A percentile compares a stretch with the other conserved stretches of the same genome.
Evolutionary conservation across 2,888 invertebrate species (phyloP).

Genomic region (Coremacera marginata): DNA sequence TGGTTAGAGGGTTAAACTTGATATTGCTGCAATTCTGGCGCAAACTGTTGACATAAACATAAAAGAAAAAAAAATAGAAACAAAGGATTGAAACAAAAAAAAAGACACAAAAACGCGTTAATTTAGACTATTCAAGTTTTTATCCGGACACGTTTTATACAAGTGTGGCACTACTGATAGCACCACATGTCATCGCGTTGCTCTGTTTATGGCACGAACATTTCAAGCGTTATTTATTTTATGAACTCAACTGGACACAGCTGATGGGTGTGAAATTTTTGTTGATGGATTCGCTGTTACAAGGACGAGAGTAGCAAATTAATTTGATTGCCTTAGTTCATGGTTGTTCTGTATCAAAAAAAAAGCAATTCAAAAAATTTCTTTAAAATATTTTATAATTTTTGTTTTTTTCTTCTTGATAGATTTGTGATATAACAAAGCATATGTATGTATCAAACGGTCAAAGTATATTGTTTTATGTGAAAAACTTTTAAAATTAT

Average conservation of each 20-base stretch:
- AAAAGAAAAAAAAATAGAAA: neutral
- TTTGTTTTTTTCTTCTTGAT: too few species aligned
- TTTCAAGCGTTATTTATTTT: slow-evolving; percentile 38
- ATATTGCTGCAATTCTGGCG: neutral
- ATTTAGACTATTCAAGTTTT: neutral
- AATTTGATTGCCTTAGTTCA: neutral
- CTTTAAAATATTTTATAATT: too few species aligned
- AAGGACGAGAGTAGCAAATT: neutral
- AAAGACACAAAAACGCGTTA: slow-evolving; percentile 14
- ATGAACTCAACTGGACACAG: slow-evolving; percentile 18
- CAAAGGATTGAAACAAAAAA: neutral
- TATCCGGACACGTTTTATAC: slow-evolving; percentile 29
- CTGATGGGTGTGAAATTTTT: neutral
- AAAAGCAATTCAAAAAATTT: too few species aligned
- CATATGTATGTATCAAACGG: too few species aligned
- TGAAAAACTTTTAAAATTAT: too few species aligned
- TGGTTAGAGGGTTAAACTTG: too few species aligned
- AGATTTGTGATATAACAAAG: too few species aligned
- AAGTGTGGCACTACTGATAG: slow-evolving; percentile 27
- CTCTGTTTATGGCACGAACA: slow-evolving; percentile 31
- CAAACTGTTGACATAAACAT: neutral
- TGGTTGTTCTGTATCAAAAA: neutral
- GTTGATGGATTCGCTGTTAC: neutral
- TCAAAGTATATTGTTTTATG: too few species aligned
- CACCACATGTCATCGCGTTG: slow-evolving; percentile 29